Conservation (phyloP, 2,797 vertebrate species). For the Semaprochilodus insignis region DNA sequence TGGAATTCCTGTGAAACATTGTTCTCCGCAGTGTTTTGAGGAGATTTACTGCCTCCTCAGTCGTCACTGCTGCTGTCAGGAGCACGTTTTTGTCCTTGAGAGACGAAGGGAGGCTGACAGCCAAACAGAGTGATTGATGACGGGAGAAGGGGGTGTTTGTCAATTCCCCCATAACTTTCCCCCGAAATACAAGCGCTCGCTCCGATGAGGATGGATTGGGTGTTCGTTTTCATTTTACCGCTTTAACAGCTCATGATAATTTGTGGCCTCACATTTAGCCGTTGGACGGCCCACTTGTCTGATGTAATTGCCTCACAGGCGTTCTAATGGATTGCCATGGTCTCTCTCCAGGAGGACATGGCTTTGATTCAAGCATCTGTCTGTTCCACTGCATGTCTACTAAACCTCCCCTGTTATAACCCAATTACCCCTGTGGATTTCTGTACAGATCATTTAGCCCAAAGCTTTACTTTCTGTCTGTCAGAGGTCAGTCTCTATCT, state of each 20-base stretch:
- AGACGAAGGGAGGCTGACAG: slow-evolving; percentile 59
- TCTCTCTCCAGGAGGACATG: slow-evolving; percentile 38
- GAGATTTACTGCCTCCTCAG: slow-evolving; percentile 41
- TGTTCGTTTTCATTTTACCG: slow-evolving; percentile 53
- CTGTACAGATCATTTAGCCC: not conserved
- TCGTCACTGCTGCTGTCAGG: slow-evolving; percentile 46
- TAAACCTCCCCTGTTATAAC: slow-evolving; percentile 4
- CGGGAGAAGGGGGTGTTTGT: slow-evolving; percentile 51
- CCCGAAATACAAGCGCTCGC: slow-evolving; percentile 37
- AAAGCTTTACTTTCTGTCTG: not conserved
- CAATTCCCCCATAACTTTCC: slow-evolving; percentile 57
- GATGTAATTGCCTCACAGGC: slow-evolving; percentile 56
- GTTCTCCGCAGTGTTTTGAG: slow-evolving; percentile 35
- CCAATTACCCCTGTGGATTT: not conserved
- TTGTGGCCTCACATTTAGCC: slow-evolving; percentile 52
- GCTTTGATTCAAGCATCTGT: slow-evolving; percentile 36
- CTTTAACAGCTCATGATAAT: slow-evolving; percentile 62
- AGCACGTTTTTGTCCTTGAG: slow-evolving; percentile 61
- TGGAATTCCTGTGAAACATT: slow-evolving; percentile 18
- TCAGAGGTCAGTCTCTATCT: too few relatives aligned
- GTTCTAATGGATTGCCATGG: slow-evolving; percentile 38
- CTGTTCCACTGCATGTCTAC: slow-evolving; percentile 20
- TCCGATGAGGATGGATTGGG: slow-evolving; percentile 51
- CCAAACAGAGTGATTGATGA: slow-evolving; percentile 58
- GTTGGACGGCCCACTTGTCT: slow-evolving; percentile 39